phyloP scores from a whole-genome alignment of 2,113 vertebrate species.

The Saguinus imperator region DNA sequence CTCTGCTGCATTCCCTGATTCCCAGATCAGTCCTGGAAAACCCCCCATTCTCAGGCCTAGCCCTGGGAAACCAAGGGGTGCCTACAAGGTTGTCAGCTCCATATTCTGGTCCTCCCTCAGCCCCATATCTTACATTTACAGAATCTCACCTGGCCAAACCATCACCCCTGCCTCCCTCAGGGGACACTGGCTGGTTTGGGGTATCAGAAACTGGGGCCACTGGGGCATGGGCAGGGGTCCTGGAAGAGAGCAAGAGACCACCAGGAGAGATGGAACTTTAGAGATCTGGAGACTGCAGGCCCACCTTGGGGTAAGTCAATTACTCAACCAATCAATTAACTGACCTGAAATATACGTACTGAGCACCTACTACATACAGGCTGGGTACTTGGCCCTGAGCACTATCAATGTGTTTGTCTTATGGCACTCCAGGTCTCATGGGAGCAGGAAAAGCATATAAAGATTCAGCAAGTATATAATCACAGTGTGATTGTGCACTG shows the following conservation, averaged over 20 bases:
- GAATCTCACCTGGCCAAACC: background rate
- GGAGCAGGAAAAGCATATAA: background rate
- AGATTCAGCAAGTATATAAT: background rate
- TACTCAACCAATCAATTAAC: background rate
- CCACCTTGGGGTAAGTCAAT: background rate
- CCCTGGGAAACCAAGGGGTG: background rate
- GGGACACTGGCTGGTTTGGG: background rate
- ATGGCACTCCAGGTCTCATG: background rate
- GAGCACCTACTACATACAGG: background rate
- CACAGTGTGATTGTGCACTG: accelerated
- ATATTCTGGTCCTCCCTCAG: accelerated
- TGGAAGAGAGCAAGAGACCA: background rate
- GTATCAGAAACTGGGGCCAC: background rate
- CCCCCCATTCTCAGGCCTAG: background rate
- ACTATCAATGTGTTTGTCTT: background rate
- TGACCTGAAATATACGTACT: background rate
- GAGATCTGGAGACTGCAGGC: background rate
- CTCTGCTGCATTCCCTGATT: background rate
- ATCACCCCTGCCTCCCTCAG: accelerated
- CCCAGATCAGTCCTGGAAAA: background rate
- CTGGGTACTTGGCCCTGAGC: background rate
- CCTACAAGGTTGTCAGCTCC: background rate
- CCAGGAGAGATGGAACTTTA: background rate
- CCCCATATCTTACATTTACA: background rate
- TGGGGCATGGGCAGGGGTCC: background rate